Base-by-base conservation (phyloP, 2,888 invertebrate species). In the Nudaria mundana region DNA sequence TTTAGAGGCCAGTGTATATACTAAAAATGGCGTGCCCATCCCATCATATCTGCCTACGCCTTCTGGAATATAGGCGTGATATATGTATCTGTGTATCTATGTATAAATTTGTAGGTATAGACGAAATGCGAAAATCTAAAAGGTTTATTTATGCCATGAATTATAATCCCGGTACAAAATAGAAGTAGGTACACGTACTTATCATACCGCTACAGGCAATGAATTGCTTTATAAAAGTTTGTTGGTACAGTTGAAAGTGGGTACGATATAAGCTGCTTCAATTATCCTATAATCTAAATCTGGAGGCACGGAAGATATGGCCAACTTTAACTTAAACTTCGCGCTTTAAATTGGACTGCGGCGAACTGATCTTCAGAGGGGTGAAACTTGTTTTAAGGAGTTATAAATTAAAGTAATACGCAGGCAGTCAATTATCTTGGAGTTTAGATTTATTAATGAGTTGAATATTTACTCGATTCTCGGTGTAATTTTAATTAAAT, bases 401-500 rank as follows among this genome's bases (percentile, higher is more conserved):
- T 68, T 76, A 68, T 80, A 81, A 80, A 81, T 83, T 81, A 78
- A 77, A 78, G 72, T 73, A 77, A 79, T 81, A 73, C 73, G 68
- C 71, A 70, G 64, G 58, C 70, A 73, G 74, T 81, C 79, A 77
- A 81, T 81, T 80, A 81, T 70, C 60, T 66, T 40, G 56, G 52
- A 57, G 65, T 58, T 51, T 45, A 48, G 49, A 52, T 56, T 58
- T 59, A 63, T 68, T 63, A 62, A 58, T 49, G 49, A 55, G 48
- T 34, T 12, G 38, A 53, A 40, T 49, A 42, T 51, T 51, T 49
- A 51, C 45, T 52, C 31, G 18, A 43, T 46, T 42, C 41, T 52
- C 18, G 20, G 24, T 40, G 37, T 34, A 30, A 36, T n/a, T n/a
- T n/a, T n/a, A n/a, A n/a, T n/a, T n/a, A n/a, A n/a, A n/a, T n/a